Conservation (phyloP, 2,113 vertebrate species). For the Mesitornis unicolor region DNA sequence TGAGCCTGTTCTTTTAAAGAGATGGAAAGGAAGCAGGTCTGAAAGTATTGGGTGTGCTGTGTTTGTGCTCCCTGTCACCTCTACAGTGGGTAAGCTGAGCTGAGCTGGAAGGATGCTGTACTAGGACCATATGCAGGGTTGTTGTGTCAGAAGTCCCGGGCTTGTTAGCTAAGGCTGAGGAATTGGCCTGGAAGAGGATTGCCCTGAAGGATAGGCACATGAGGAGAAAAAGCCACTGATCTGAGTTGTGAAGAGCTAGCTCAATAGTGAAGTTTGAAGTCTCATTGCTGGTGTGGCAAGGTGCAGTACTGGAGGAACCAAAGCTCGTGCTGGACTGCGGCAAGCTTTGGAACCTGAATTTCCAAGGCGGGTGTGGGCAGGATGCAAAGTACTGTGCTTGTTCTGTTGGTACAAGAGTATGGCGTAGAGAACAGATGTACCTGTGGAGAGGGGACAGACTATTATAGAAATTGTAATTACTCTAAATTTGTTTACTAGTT, state of each 20-base stretch:
- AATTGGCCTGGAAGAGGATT: not conserved
- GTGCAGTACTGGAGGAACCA: not conserved
- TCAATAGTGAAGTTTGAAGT: not conserved
- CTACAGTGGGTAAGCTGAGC: not conserved
- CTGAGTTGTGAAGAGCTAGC: not conserved
- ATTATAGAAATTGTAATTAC: not conserved
- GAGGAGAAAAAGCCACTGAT: not conserved
- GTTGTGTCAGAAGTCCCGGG: not conserved
- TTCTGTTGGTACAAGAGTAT: not conserved
- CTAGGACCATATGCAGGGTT: not conserved
- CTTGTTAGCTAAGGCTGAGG: not conserved
- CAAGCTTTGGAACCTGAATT: not conserved
- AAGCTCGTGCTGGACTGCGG: not conserved
- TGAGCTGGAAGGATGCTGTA: not conserved
- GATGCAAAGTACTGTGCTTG: not conserved
- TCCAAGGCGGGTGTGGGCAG: fast-evolving
- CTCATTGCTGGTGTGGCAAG: not conserved
- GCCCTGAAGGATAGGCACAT: not conserved
- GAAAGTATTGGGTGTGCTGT: not conserved
- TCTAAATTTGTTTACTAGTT: not conserved
- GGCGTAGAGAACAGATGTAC: not conserved
- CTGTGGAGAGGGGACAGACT: not conserved
- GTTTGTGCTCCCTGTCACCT: not conserved
- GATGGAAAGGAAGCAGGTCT: not conserved
- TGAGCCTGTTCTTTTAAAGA: not conserved